These are phyloP conservation scores for Perodicticus potto DNA, from an alignment of 2,797 vertebrate genomes.

Conservation along the genomic window DNA sequence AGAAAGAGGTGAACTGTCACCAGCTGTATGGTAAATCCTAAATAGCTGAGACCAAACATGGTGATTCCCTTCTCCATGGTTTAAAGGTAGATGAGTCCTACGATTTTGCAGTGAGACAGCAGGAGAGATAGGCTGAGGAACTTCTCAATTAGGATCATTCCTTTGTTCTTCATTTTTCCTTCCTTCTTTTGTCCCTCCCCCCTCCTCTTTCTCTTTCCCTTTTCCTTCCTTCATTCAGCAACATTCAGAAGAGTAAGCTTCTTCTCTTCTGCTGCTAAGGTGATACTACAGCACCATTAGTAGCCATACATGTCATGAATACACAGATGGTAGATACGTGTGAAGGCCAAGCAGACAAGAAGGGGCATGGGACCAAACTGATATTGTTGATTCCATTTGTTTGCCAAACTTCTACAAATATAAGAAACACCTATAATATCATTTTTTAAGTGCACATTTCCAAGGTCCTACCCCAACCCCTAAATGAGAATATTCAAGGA, in stretches of 20 bases:
- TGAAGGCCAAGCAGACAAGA: not conserved
- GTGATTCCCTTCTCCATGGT: not conserved
- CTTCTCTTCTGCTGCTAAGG: not conserved
- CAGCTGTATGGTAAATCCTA: not conserved
- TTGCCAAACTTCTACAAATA: not conserved
- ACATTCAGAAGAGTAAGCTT: not conserved
- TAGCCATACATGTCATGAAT: not conserved
- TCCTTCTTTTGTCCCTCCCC: accelerated
- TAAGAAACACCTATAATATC: not conserved
- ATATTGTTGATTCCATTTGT: not conserved
- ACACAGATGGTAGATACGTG: not conserved
- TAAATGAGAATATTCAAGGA: not conserved
- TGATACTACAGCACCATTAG: not conserved
- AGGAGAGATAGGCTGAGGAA: not conserved
- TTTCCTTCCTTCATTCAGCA: not conserved
- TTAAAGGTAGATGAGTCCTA: not conserved
- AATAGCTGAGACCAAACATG: not conserved
- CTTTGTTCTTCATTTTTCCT: not conserved
- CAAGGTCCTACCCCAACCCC: not conserved
- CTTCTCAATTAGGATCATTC: not conserved
- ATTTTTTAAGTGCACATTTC: not conserved
- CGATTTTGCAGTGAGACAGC: not conserved
- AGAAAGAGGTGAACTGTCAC: not conserved
- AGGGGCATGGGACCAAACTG: not conserved
- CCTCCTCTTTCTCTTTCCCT: not conserved